Conservation (phyloP, 2,113 vertebrate genomes). For the Phalacrocorax aristotelis region DNA sequence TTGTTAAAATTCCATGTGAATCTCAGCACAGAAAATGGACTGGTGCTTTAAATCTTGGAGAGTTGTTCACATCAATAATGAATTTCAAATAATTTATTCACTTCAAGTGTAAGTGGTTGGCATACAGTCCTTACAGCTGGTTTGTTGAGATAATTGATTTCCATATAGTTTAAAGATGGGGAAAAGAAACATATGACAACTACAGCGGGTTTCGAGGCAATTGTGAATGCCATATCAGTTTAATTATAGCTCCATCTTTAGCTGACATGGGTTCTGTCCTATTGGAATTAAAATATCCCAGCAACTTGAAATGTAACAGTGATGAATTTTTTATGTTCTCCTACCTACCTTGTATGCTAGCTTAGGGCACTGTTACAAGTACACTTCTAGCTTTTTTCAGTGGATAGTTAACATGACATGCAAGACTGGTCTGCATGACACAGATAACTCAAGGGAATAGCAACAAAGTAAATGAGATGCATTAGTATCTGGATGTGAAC, state of each 20-base stretch:
- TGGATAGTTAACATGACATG: constrained; percentile 81
- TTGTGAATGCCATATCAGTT: constrained; percentile 77
- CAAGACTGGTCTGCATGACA: constrained; percentile 83
- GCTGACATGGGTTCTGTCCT: constrained; percentile 81
- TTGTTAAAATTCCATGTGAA: constrained; percentile 84
- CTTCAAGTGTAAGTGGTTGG: constrained; percentile 91
- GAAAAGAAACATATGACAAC: constrained; percentile 79
- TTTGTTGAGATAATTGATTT: constrained; percentile 97
- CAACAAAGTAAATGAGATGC: constrained; percentile 90
- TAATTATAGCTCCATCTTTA: constrained; percentile 83
- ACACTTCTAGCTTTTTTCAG: constrained; percentile 76
- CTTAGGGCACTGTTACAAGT: constrained; percentile 79
- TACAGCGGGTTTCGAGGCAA: constrained; percentile 66
- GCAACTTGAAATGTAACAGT: constrained; percentile 77
- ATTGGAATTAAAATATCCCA: constrained; percentile 82
- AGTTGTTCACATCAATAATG: constrained; percentile 86
- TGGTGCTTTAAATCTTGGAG: constrained; percentile 82
- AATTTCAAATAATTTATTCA: constrained; percentile 94
- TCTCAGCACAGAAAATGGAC: constrained; percentile 64
- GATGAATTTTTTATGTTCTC: constrained; percentile 85
- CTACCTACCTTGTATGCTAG: constrained; percentile 71
- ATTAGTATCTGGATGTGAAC: constrained; percentile 89
- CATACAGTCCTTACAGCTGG: constrained; percentile 88
- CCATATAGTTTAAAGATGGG: constrained; percentile 90
- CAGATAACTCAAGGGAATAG: constrained; percentile 89